Base-by-base conservation (phyloP, 2,888 invertebrate species). In the Drosophila formosana region DNA sequence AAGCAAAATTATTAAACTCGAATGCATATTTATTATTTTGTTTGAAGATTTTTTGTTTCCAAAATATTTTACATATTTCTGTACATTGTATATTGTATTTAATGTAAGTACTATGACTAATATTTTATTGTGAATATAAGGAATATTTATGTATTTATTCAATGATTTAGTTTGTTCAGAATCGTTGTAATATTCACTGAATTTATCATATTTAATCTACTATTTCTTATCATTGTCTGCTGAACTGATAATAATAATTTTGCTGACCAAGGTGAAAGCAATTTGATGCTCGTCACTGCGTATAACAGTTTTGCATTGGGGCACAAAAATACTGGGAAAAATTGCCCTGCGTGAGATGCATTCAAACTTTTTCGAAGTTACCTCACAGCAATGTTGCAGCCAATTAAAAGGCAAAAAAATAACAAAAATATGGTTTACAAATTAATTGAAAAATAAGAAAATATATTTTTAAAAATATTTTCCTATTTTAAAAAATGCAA, bases 261-360 rank as follows among this genome's bases (percentile, higher is more conserved):
- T n/a, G 37, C 5, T 3, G 30, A 30, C 26, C 4, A 1, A 13
- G 13, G 9, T 11, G 4, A 30, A n/a, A n/a, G 18, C 26, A n/a
- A 1, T 52, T 32, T 26, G n/a, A 3, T 23, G 28, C 30, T 6
- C 8, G 9, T 11, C 6, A 25, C 13, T 11, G 13, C 4, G 80
- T 85, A 85, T 88, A 86, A 85, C 84, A 84, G 71, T 86, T 82
- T 63, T 0, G 1, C 3, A 0, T 8, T 45, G 8, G 34, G 75
- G 26, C 8, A 75, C 51, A 80, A 61, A 82, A 87, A 87, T 87
- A 82, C 69, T 71, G 88, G 82, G 77, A 76, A 66, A 41, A 41
- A 75, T 78, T 4, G 0, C 25, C 2, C 5, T 4, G 6, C 2
- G 6, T 3, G 6, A 25, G 8, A 5, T 13, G 23, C 13, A 52